Evolutionary conservation across 92 coral and sea anemone genomes (phyloP).

Genomic region (Epizoanthus stellaris): DNA sequence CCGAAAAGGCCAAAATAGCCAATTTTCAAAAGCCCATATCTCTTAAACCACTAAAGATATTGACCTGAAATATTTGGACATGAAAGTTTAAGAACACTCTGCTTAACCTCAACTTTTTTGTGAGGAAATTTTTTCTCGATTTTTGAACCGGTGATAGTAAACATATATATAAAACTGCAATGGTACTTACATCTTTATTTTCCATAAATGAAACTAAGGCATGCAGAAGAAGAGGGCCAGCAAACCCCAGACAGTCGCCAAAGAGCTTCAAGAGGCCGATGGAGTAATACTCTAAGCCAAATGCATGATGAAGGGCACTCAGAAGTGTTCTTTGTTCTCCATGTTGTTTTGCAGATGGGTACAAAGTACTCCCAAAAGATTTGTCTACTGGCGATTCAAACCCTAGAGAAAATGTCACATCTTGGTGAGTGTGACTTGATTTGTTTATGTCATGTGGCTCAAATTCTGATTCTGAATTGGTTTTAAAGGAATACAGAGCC

Average conservation of each 20-base stretch:
- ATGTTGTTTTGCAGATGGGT: slow-evolving; percentile 25
- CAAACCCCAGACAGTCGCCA: slow-evolving; percentile 93
- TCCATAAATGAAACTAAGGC: slow-evolving; percentile 98
- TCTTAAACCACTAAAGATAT: too few species aligned
- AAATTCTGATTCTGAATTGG: neutral
- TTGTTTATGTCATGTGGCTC: neutral
- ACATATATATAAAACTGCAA: neutral
- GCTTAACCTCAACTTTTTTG: too few species aligned
- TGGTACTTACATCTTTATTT: slow-evolving; percentile 72
- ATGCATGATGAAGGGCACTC: slow-evolving; percentile 86
- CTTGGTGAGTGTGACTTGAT: neutral
- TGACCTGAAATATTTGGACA: too few species aligned
- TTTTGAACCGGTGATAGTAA: too few species aligned
- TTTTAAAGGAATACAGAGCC: slow-evolving; percentile 46
- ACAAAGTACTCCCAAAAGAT: neutral
- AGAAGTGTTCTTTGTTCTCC: slow-evolving; percentile 65
- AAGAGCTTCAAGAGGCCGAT: slow-evolving; percentile 85
- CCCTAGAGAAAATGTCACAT: neutral
- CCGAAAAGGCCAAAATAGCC: too few species aligned
- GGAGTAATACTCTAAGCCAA: slow-evolving; percentile 93
- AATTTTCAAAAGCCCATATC: too few species aligned
- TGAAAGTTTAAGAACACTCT: too few species aligned
- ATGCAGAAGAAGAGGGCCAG: slow-evolving; percentile 95
- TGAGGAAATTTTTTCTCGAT: too few species aligned
- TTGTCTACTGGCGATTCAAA: neutral